A percentile compares a stretch with the other conserved stretches of the same genome.
Evolutionary conservation across 2,797 vertebrate genomes (phyloP).

Genomic region (Notamacropus eugenii): DNA sequence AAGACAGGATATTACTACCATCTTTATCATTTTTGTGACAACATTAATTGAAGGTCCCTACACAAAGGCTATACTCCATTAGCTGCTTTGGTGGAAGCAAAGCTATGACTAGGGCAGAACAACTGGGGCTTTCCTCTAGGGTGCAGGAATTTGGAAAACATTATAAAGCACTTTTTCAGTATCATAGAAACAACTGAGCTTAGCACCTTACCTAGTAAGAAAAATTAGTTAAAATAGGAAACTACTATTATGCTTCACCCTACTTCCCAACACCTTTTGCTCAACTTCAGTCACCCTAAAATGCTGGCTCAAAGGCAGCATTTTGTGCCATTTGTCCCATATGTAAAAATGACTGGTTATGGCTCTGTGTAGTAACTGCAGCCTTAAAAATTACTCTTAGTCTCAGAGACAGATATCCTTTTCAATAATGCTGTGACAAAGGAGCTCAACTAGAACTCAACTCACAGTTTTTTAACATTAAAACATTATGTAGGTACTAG

Average conservation of each 20-base stretch:
- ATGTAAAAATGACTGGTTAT: not conserved
- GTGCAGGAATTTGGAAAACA: not conserved
- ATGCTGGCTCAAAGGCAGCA: not conserved
- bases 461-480: constrained; percentile 54
- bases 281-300: not conserved
- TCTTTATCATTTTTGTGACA: not conserved
- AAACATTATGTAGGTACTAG: constrained; percentile 12
- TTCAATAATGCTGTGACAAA: constrained; percentile 2
- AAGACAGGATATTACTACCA: not conserved
- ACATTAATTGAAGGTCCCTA: not conserved
- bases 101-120: not conserved
- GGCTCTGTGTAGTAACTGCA: constrained; percentile 24
- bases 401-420: constrained; percentile 30
- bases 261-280: not conserved
- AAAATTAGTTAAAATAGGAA: not conserved
- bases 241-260: not conserved
- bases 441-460: constrained; percentile 31
- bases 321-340: not conserved
- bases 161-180: not conserved
- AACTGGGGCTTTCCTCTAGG: not conserved
- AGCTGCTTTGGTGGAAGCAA: not conserved
- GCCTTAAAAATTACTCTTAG: constrained; percentile 45
- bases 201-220: not conserved
- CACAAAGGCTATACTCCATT: not conserved
- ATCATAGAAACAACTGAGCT: not conserved